Base-by-base conservation (phyloP, 2,888 invertebrate genomes). In the Dermolepida albohirtum region DNA sequence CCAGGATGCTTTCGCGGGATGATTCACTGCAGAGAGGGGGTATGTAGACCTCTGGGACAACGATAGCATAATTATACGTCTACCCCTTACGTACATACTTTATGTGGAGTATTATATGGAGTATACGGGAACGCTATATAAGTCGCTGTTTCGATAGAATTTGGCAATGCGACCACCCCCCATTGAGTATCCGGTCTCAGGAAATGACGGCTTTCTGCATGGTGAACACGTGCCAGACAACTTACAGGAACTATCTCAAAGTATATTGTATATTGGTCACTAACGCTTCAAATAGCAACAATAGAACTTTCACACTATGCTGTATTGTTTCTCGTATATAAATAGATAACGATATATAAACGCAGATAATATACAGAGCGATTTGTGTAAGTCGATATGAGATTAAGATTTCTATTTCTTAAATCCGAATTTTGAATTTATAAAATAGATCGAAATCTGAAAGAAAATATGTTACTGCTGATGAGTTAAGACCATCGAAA, bases 141-240 rank as follows among this genome's bases (percentile, higher is more conserved):
- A 64, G 66, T 69, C 66, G 66, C 64, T 64, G 68, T 70, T 70
- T 66, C 64, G 64, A 63, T 71, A 72, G 74, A 74, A 73, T 74
- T 73, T 70, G 66, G 72, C 68, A 67, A 66, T 65, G 59, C 43
- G 47, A 57, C 39, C 14, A 29, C 59, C 70, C 71, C 70, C 73
- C 43, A 67, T 69, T 55, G 70, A 66, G 70, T 69, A 68, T 74
- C 73, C 73, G 73, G 71, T 65, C 69, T 54, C 73, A 70, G 74
- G 74, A 74, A 74, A 74, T 74, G 74, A 74, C 74, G 72, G 74
- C 73, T 74, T 74, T 74, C 74, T 74, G 74, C 70, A 73, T 74
- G 70, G 73, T 74, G 73, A 70, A 71, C 73, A 74, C 74, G 74
- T 74, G 71, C 72, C 51, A 54, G 70, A 72, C 71, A 70, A 68